Conservation (phyloP, 2,113 vertebrate genomes). For the Nematolebias whitei region DNA sequence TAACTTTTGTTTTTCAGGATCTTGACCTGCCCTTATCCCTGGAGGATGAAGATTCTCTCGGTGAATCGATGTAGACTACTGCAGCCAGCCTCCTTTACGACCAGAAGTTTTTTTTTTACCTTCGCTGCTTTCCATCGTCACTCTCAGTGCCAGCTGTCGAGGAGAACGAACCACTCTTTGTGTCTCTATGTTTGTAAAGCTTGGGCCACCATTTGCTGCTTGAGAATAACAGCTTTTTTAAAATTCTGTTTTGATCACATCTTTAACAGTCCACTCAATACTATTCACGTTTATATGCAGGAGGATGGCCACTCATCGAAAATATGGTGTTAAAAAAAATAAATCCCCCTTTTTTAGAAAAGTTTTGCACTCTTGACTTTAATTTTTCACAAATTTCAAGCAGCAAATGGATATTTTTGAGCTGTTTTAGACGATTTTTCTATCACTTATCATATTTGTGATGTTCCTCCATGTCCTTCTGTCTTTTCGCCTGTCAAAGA, state of each 20-base stretch:
- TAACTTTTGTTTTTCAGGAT: slow-evolving; percentile 81
- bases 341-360: slow-evolving; percentile 23
- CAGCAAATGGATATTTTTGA: slow-evolving; percentile 73
- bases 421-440: slow-evolving; percentile 59
- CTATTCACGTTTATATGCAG: slow-evolving; percentile 7
- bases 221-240: slow-evolving; percentile 61
- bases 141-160: slow-evolving; percentile 64
- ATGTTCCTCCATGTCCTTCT: slow-evolving; percentile 54
- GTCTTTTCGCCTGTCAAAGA: slow-evolving; percentile 39
- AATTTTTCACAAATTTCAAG: slow-evolving; percentile 63
- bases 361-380: slow-evolving; percentile 34
- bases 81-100: slow-evolving; percentile 42
- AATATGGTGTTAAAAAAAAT: not conserved
- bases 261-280: slow-evolving; percentile 13
- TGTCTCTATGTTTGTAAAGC: slow-evolving; percentile 40
- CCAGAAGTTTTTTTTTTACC: slow-evolving; percentile 53
- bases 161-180: slow-evolving; percentile 51
- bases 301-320: slow-evolving; percentile 15
- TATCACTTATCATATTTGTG: slow-evolving; percentile 63
- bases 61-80: slow-evolving; percentile 92
- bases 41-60: slow-evolving; percentile 95
- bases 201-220: slow-evolving; percentile 73
- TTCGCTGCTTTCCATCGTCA: slow-evolving; percentile 60
- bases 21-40: slow-evolving; percentile 96
- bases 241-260: slow-evolving; percentile 14